Evolutionary conservation across 1,140 invertebrate species (phyloP), one percentile per base, ranked within the genome.

Genomic region (Phymastichus coffea): DNA sequence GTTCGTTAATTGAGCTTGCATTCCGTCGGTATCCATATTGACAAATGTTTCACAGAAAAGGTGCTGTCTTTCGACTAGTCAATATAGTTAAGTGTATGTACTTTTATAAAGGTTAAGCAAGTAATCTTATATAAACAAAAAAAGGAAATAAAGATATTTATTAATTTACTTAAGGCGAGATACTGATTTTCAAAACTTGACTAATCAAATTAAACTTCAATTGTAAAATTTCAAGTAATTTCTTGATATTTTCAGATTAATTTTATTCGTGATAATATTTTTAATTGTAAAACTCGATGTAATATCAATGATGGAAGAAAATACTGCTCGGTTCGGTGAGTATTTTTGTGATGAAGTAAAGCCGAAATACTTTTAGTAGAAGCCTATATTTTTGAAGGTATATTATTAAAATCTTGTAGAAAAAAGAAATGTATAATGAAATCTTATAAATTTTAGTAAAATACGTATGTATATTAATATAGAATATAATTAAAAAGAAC

Each of bases 41-140:
- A 44, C 17, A 52, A 46, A 47, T 61, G 14, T 57, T 64, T 64
- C 40, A 55, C 23, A 55, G 10, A 43, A 28, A 64, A 57, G 35
- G 56, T 60, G 52, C 57, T 62, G 54, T 66, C 46, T 55, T 67
- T 60, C 48, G 60, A 70, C 74, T 76, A 76, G 74, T 76, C 74
- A 76, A 66, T 74, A 71, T 67, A 74, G 53, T 69, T 72, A 70
- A 72, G 66, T 67, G 56, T 70, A 72, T 76, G 69, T 75, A 75
- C 73, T 67, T 72, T 72, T 74, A 70, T 65, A 55, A 63, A 60
- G 61, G n/a, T 40, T 57, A 47, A 12, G 28, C 28, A 12, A 33
- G 12, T 7, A 33, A n/a, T n/a, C n/a, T n/a, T n/a, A n/a, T n/a
- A n/a, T n/a, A n/a, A n/a, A 40, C 22, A 12, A 30, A 33, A 48